These are phyloP conservation scores for Hirundo rustica DNA, from an alignment of 2,797 vertebrate genomes.

Conservation along the genomic window DNA sequence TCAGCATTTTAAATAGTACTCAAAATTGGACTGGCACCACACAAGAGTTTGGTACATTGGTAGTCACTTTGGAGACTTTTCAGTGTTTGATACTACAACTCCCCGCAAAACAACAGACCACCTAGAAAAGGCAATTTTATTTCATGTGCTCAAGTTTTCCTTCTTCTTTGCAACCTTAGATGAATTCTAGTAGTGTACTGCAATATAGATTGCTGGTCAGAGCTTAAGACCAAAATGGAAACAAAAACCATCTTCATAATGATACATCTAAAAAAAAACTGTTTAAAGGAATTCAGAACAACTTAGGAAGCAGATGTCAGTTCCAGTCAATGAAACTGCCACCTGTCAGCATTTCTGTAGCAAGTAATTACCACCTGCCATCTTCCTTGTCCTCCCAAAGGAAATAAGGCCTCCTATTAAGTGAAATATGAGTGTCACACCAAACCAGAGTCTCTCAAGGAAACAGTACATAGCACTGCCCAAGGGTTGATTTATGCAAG, in stretches of 20 bases:
- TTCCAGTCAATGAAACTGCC: slow-evolving; percentile 41
- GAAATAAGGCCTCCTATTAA: slow-evolving; percentile 18
- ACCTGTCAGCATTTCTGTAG: slow-evolving; percentile 50
- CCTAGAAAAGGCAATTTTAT: background rate
- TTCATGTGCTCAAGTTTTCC: background rate
- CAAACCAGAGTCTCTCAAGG: background rate
- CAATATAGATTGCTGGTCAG: background rate
- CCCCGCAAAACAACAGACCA: background rate
- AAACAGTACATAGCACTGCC: background rate
- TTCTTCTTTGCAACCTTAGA: background rate
- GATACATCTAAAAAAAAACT: background rate
- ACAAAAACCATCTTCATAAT: background rate
- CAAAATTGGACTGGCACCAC: background rate
- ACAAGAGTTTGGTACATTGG: background rate
- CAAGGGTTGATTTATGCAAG: background rate
- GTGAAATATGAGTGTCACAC: background rate
- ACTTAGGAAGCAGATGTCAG: slow-evolving; percentile 24
- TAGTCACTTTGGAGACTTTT: background rate
- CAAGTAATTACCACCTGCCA: slow-evolving; percentile 49
- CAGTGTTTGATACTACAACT: background rate
- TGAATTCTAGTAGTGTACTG: background rate
- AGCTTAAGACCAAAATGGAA: background rate
- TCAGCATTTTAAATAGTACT: background rate
- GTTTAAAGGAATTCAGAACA: slow-evolving; percentile 46
- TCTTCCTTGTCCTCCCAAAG: background rate